Percentiles rank a stretch among this genome's conserved stretches.
Evolutionary conservation across 2,888 invertebrate genomes (phyloP).

Genomic region (Phengaris arion): DNA sequence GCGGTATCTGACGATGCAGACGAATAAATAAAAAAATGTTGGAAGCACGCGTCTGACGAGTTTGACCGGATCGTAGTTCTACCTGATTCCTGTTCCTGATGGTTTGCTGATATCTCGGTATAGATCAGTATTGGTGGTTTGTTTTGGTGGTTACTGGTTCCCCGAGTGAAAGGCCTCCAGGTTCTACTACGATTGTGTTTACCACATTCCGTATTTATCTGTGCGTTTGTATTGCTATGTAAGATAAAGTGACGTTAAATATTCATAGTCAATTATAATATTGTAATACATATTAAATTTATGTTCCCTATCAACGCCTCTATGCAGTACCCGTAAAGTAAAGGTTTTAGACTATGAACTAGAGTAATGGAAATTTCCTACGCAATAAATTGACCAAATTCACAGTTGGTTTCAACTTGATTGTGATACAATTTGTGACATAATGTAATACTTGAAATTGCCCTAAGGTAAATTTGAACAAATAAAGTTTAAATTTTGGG

Average conservation of each 20-base stretch:
- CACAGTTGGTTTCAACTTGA: background rate
- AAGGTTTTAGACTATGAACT: background rate
- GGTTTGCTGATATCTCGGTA: slow-evolving; percentile 59
- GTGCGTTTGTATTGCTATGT: slow-evolving; percentile 2
- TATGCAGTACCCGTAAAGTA: background rate
- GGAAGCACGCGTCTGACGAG: slow-evolving; percentile 79
- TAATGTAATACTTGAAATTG: background rate
- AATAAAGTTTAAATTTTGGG: too few relatives aligned
- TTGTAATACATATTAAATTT: slow-evolving; percentile 22
- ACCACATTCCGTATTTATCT: slow-evolving; percentile 14
- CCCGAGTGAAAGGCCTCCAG: slow-evolving; percentile 28
- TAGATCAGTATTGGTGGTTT: slow-evolving; percentile 54
- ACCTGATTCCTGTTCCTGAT: slow-evolving; percentile 80
- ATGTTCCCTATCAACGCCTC: slow-evolving; percentile 19
- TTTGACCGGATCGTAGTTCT: slow-evolving; percentile 79
- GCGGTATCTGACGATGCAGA: slow-evolving; percentile 78
- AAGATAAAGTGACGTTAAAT: slow-evolving; percentile 27
- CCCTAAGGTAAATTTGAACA: background rate
- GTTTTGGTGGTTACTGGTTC: slow-evolving; percentile 35
- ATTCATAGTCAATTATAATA: slow-evolving; percentile 29
- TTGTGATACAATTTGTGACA: background rate
- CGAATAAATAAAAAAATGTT: slow-evolving; percentile 80
- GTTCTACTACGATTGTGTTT: slow-evolving; percentile 18
- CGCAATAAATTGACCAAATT: background rate
- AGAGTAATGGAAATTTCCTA: slow-evolving; percentile 10